Base-by-base conservation (phyloP, 2,113 vertebrate species). In the Cranoglanis bouderius region DNA sequence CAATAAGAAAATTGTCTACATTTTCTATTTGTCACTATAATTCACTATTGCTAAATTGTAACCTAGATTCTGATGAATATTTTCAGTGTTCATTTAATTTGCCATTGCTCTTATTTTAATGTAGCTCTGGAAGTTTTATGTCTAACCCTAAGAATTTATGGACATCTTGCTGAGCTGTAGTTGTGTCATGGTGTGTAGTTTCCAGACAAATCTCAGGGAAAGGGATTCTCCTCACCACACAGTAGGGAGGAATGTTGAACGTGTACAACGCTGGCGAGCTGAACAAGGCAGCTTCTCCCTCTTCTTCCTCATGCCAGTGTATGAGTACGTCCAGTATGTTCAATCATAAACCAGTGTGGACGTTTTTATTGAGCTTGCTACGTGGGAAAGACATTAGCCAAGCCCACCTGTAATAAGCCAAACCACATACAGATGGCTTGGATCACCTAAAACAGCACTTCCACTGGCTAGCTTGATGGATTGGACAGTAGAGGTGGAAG, bases 341-440 rank as follows among this genome's bases (percentile, higher is more conserved):
- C 87, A 89, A 84, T 89, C 51, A 87, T 85, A 86, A 93, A 91
- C 89, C 85, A 88, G 77, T 72, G 81, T 82, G 51, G 90, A 92
- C 89, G 8, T 90, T 90, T 93, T 93, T 92, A 92, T 92, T 90
- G 88, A 84, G 84, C 85, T 78, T 82, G 40, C 84, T 89, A 92
- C 63, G 88, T 91, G 90, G 91, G 90, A 92, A 90, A 92, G 83
- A 92, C 92, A 88, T 92, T 90, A 89, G 89, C 87, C 89, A 91
- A 86, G 72, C 90, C 91, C 88, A 92, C 89, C 91, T 93, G 89
- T 90, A 90, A 84, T 88, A 89, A 85, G 87, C 85, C 80, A 89
- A 91, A 92, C 90, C 90, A 88, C 90, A 90, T 92, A 86, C 90
- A 92, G 91, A 92, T 92, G 91, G 91, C 86, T 87, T 14, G n/a